Conservation (phyloP, 2,888 invertebrate species). For the Gnatocerus cornutus region DNA sequence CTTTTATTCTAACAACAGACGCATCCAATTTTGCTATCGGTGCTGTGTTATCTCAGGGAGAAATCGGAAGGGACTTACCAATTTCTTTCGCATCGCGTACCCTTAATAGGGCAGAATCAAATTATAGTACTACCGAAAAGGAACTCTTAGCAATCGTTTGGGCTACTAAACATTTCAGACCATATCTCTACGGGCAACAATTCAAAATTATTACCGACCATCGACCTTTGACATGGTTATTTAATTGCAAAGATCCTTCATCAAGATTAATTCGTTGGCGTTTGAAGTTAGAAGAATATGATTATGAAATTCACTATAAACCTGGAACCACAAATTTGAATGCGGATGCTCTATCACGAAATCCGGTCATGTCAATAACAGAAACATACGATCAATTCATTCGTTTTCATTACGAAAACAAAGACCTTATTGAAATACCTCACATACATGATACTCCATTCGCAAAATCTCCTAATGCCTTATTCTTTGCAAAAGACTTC, state of each 20-base stretch:
- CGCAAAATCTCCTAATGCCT: constrained; percentile 9
- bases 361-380: background rate
- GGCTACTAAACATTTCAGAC: constrained; percentile 18
- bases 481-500: constrained; percentile 12
- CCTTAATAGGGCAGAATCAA: constrained; percentile 11
- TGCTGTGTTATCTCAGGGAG: constrained; percentile 12
- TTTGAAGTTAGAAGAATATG: constrained; percentile 16
- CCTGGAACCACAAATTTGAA: constrained; percentile 1
- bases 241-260: constrained; percentile 9
- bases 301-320: constrained; percentile 21
- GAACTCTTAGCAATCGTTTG: constrained; percentile 11
- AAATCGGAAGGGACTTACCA: constrained; percentile 37
- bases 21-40: constrained; percentile 15
- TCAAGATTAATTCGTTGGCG: constrained; percentile 20
- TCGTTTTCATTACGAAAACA: constrained; percentile 13
- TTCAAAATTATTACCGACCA: constrained; percentile 8
- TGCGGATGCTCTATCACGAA: constrained; percentile 21
- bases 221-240: constrained; percentile 9
- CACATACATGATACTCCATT: background rate
- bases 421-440: background rate
- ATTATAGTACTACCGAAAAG: constrained; percentile 15
- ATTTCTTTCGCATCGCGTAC: constrained; percentile 18
- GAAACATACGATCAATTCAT: constrained; percentile 1
- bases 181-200: constrained; percentile 12
- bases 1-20: constrained; percentile 22